phyloP scores from a whole-genome alignment of 2,113 vertebrate species.

The Meriones unguiculatus region DNA sequence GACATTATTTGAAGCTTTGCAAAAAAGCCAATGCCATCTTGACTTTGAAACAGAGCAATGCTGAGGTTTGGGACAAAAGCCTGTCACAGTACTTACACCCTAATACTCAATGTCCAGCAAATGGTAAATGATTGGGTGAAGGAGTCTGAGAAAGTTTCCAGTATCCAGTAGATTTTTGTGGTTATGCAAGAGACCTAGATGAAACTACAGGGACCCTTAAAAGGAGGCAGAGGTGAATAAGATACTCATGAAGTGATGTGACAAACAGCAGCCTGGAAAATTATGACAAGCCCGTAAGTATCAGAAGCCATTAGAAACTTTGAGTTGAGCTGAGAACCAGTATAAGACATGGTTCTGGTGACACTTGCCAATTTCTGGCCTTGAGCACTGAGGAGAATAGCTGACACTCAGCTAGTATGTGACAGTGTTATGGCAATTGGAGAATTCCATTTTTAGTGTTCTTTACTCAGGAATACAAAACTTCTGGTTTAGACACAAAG shows the following conservation, averaged over 20 bases:
- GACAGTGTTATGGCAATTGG: background rate
- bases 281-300: background rate
- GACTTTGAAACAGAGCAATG: constrained; percentile 15
- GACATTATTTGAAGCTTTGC: background rate
- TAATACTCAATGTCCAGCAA: background rate
- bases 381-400: background rate
- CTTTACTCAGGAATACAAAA: background rate
- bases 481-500: background rate
- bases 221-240: background rate
- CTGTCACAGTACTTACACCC: background rate
- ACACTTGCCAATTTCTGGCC: background rate
- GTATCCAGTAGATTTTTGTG: background rate
- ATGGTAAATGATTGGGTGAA: background rate
- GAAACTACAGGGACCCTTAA: background rate
- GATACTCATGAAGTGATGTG: background rate
- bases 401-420: background rate
- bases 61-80: background rate
- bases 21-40: background rate
- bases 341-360: background rate
- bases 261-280: background rate
- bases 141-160: background rate
- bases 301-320: background rate
- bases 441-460: background rate
- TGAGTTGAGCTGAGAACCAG: background rate
- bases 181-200: background rate